phyloP scores from a whole-genome alignment of 2,113 vertebrate species.

The Camelus bactrianus region DNA sequence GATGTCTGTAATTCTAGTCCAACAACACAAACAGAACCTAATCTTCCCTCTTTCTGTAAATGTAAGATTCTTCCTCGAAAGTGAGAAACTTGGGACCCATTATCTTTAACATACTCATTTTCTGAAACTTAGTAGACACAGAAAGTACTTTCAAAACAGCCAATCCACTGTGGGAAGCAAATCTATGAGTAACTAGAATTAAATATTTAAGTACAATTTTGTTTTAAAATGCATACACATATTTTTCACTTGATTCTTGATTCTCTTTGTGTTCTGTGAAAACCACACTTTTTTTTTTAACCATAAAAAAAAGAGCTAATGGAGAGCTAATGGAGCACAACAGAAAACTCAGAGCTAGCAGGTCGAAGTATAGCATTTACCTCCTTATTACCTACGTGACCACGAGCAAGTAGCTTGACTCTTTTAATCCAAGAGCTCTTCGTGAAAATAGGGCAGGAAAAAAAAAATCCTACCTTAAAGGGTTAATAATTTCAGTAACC shows the following conservation, averaged over 20 bases:
- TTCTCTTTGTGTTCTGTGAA: neutral
- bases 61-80: neutral
- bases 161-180: conserved; percentile 16
- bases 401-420: neutral
- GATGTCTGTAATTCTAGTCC: neutral
- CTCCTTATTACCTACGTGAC: neutral
- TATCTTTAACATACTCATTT: conserved; percentile 47
- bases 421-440: neutral
- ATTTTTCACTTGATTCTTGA: conserved; percentile 24
- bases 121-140: neutral
- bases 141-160: conserved; percentile 33
- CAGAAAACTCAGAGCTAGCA: neutral
- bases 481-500: neutral
- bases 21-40: neutral
- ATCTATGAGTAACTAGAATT: conserved; percentile 24
- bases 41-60: neutral
- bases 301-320: too few species aligned
- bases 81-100: conserved; percentile 12
- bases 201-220: conserved; percentile 33
- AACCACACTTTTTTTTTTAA: neutral
- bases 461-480: conserved; percentile 27
- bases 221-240: neutral
- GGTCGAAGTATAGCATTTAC: neutral
- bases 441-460: neutral
- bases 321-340: neutral